Percentiles rank a stretch among this genome's conserved stretches.
Conservation (phyloP, 2,113 vertebrate species). For the Ammodytes dubius region DNA sequence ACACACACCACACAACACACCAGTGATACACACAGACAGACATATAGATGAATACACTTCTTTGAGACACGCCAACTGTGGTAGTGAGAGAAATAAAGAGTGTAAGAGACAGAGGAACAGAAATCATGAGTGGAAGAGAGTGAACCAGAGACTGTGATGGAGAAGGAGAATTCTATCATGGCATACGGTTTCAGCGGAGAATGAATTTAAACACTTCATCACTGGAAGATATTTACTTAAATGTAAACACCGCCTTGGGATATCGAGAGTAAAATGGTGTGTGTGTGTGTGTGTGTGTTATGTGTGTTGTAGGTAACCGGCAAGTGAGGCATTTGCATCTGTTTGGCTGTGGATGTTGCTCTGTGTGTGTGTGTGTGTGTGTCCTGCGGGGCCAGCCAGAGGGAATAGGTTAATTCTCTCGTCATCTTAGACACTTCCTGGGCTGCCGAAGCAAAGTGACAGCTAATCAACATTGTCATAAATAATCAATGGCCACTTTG, state of each 20-base stretch:
- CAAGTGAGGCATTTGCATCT: conserved; percentile 68
- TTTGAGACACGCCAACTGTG: conserved; percentile 10
- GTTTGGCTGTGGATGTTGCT: conserved; percentile 54
- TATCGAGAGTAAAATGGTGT: conserved; percentile 73
- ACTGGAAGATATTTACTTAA: conserved; percentile 76
- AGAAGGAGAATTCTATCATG: conserved; percentile 55
- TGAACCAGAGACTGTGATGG: conserved; percentile 42
- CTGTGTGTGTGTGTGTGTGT: conserved; percentile 61
- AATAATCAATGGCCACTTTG: conserved; percentile 89
- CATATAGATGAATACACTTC: conserved; percentile 56
- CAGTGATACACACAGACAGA: conserved; percentile 14
- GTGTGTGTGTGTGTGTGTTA: conserved; percentile 36
- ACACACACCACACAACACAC: conserved; percentile 50
- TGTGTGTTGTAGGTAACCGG: conserved; percentile 55
- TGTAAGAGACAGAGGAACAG: conserved; percentile 8
- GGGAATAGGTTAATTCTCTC: conserved; percentile 87
- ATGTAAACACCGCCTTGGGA: conserved; percentile 76
- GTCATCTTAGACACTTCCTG: conserved; percentile 88
- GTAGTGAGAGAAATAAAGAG: conserved; percentile 30
- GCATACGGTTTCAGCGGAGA: conserved; percentile 75
- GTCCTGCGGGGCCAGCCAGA: conserved; percentile 75
- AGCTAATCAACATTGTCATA: conserved; percentile 92
- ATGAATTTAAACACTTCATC: conserved; percentile 75
- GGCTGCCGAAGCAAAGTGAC: conserved; percentile 86
- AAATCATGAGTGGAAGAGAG: conserved; percentile 21